Conservation (phyloP, 2,797 vertebrate species). For the Esox lucius region DNA sequence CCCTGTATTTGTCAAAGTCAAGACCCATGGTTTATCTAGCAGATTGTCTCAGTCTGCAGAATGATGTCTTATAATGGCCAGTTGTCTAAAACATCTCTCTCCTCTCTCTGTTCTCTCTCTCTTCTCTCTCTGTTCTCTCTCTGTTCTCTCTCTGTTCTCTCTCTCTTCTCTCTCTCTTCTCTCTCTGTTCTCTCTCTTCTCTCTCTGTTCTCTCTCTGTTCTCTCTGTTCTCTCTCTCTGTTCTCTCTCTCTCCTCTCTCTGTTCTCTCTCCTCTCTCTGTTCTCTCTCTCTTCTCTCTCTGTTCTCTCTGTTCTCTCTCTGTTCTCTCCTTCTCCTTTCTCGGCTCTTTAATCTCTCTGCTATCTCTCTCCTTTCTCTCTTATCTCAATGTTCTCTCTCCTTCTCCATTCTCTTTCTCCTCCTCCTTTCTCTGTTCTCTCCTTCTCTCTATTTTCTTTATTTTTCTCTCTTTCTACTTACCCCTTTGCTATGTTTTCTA, state of each 20-base stretch:
- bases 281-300: not conserved
- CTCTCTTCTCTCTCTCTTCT: not conserved
- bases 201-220: not conserved
- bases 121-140: not conserved
- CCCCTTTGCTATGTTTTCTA: not conserved
- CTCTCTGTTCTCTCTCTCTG: not conserved
- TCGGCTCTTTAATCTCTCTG: not conserved
- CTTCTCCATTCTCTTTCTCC: not conserved
- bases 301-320: not conserved
- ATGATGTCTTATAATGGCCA: not conserved
- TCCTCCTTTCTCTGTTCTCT: no score
- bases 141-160: not conserved
- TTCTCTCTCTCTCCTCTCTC: not conserved
- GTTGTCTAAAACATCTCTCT: conserved; percentile 7
- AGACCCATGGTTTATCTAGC: not conserved
- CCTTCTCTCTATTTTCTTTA: no score
- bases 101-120: not conserved
- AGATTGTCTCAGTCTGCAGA: not conserved
- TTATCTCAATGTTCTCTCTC: no score
- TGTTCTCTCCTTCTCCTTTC: not conserved
- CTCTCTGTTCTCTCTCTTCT: no score
- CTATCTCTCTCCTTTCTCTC: not conserved
- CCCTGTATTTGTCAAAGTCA: not conserved
- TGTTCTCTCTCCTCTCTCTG: no score
- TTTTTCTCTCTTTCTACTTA: not conserved